Base-by-base conservation (phyloP, 2,113 vertebrate species). In the Burhinus oedicnemus region DNA sequence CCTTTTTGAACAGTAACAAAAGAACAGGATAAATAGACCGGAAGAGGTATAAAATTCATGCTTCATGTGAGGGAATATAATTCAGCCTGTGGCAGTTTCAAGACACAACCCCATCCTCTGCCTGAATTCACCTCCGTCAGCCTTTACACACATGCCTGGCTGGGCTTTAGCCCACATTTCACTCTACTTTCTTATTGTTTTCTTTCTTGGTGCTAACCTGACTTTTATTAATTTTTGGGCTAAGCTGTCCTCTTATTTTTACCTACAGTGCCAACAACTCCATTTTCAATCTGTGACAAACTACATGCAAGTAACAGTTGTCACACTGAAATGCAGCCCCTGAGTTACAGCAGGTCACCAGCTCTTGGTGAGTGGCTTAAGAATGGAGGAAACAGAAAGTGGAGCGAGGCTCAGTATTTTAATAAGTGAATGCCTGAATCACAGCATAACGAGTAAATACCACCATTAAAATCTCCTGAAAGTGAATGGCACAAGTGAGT, bases 361-460 rank as follows among this genome's bases (percentile, higher is more conserved):
- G 52, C 58, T 86, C 62, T 60, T 55, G 49, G 22, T 47, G 58
- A 42, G 29, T 71, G 20, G 75, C 49, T 60, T 30, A 61, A 60
- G 78, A 79, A 61, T 0, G 1, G 36, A 80, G 61, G 54, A 92
- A 79, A 44, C 18, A 74, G 21, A 45, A 87, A 45, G 23, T 10
- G 23, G 40, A 72, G 34, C 0, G 1, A 77, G 11, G 40, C 12
- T 70, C 23, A 19, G 5, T 57, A 49, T 76, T 90, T 83, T 57
- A 47, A n/a, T 26, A 57, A 45, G 36, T 36, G 40, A 64, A 40
- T 85, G 27, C 15, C 44, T 34, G 49, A 88, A 52, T 61, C 57
- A 65, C 34, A 82, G 27, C 0, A 0, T 27, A 51, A 72, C 0
- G 1, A 76, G 15, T 42, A 76, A 90, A 83, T 68, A n/a, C 8